phyloP scores from a whole-genome alignment of 2,113 vertebrate genomes.

The Hystrix cristata region DNA sequence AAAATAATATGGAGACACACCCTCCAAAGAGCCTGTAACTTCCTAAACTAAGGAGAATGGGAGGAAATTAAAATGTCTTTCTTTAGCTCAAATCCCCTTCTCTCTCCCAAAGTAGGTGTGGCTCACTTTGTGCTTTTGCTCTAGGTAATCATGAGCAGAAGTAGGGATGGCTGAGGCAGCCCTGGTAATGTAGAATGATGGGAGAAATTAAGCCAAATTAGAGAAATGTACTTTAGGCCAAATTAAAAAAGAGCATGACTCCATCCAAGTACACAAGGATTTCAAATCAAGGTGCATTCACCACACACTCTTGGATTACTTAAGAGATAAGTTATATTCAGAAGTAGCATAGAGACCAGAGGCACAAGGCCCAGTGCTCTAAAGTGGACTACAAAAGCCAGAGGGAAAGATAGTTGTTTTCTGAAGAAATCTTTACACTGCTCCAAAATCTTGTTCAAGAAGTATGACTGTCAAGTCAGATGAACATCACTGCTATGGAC shows the following conservation, averaged over 20 bases:
- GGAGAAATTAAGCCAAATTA: not conserved
- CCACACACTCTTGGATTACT: constrained; percentile 11
- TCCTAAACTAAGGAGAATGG: not conserved
- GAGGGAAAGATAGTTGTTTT: not conserved
- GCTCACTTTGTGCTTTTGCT: not conserved
- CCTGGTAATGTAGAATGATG: not conserved
- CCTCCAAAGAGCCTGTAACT: not conserved
- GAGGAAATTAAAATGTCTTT: not conserved
- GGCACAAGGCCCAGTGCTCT: not conserved
- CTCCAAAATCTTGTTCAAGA: not conserved
- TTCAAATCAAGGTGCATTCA: constrained; percentile 18
- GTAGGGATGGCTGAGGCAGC: not conserved
- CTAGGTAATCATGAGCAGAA: not conserved
- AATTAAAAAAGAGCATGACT: not conserved
- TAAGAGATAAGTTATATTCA: not conserved
- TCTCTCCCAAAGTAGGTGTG: not conserved
- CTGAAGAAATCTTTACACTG: not conserved
- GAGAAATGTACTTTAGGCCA: not conserved
- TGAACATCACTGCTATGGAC: not conserved
- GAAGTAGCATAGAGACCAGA: constrained; percentile 59
- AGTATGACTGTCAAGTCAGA: not conserved
- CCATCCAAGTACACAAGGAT: not conserved
- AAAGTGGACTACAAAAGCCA: not conserved
- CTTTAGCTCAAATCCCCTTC: not conserved
- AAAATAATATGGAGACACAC: not conserved